Base-by-base conservation (phyloP, 2,888 invertebrate species). In the Eristalis intricaria region DNA sequence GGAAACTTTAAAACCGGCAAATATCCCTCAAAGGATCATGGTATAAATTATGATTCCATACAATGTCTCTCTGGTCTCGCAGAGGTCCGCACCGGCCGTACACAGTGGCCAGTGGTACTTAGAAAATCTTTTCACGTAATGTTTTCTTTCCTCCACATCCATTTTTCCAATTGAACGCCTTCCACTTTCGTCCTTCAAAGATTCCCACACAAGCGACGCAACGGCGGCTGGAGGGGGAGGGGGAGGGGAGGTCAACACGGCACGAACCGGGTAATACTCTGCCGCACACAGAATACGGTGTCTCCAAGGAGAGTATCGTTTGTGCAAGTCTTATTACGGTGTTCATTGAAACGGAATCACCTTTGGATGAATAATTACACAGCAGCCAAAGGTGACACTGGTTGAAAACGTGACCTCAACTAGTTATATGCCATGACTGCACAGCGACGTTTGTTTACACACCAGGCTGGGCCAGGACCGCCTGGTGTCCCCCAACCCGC, bases 81-180 rank as follows among this genome's bases (percentile, higher is more conserved):
- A 19, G 43, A 50, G n/a, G 5, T n/a, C 43, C 50, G 5, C 50
- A 50, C 50, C 10, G 8, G 10, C 32, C 8, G 19, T 19, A 50
- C 19, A 19, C 19, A 19, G 19, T 50, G 71, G 35, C 29, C 58
- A 26, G 8, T 26, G 40, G 86, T 86, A 79, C 86, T 87, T 87
- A 63, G 63, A 56, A 43, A 88, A 81, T 88, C 77, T 74, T 43
- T 84, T 77, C 88, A 88, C 88, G 88, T 88, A 84, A 77, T 81
- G 60, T 81, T 74, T 80, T 84, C 70, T 68, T 81, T 81, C 75
- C 65, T 65, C 61, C 73, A 77, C 77, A 77, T 84, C 61, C 50
- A 81, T 84, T 88, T 88, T 88, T 88, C 88, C 88, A 84, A 88
- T 80, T 88, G 88, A 88, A 78, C 84, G 88, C 77, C 77, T 84